phyloP scores from a whole-genome alignment of 2,888 invertebrate species.

The Parasteatoda lunata region DNA sequence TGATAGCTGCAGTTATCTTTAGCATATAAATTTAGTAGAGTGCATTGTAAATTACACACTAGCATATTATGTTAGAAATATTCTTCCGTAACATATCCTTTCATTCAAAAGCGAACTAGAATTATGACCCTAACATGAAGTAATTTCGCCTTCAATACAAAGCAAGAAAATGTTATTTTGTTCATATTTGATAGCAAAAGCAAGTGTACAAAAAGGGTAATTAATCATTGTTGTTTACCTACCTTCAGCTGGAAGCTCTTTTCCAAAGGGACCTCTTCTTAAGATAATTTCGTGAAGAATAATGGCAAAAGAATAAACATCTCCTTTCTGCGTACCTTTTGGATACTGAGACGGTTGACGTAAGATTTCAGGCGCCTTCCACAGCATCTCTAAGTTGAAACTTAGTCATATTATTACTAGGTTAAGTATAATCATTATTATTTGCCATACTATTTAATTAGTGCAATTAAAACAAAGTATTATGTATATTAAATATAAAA shows the following conservation, averaged over 20 bases:
- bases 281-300: conserved; percentile 95
- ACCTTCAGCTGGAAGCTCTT: conserved; percentile 85
- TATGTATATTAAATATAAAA: background rate
- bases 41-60: too few relatives aligned
- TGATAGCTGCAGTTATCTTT: too few relatives aligned
- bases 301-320: conserved; percentile 96
- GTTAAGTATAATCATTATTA: too few relatives aligned
- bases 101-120: background rate
- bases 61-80: background rate
- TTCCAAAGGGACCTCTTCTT: conserved; percentile 91
- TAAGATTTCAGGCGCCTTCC: conserved; percentile 96
- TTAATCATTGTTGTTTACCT: background rate
- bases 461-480: background rate
- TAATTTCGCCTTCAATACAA: too few relatives aligned
- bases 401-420: too few relatives aligned
- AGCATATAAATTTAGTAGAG: too few relatives aligned
- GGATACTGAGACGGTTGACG: conserved; percentile 81
- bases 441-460: too few relatives aligned
- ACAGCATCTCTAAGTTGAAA: conserved; percentile 83
- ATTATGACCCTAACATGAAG: background rate
- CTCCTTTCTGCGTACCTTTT: conserved; percentile 89
- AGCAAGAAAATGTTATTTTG: too few relatives aligned
- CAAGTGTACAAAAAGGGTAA: too few relatives aligned
- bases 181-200: too few relatives aligned
- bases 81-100: background rate